phyloP scores from a whole-genome alignment of 35 echinoderm and acorn worm genomes.

The Heliocidaris erythrogramma region DNA sequence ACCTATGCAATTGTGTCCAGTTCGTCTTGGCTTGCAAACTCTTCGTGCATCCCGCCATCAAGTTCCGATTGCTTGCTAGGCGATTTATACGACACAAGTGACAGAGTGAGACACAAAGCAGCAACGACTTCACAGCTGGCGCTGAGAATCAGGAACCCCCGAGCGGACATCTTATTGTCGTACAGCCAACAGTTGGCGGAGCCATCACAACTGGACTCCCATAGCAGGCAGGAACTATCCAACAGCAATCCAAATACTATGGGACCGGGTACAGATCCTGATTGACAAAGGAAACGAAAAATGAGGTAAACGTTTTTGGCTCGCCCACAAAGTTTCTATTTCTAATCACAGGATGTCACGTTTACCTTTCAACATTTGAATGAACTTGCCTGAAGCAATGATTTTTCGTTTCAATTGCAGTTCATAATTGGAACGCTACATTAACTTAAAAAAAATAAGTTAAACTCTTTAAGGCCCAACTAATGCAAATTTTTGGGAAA shows the following conservation, averaged over 20 bases:
- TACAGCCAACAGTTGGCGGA: constrained; percentile 67
- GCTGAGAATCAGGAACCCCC: constrained; percentile 52
- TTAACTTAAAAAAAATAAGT: too few species aligned
- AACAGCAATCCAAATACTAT: constrained; percentile 74
- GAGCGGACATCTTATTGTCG: constrained; percentile 60
- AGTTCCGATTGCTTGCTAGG: not conserved
- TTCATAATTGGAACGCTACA: too few species aligned
- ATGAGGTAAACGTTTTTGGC: too few species aligned
- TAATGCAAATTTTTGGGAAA: too few species aligned
- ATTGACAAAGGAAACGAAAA: not conserved
- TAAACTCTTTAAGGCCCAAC: too few species aligned
- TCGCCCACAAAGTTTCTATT: too few species aligned
- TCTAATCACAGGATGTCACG: too few species aligned
- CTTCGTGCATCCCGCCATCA: not conserved
- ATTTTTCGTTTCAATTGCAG: too few species aligned
- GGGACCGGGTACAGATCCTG: constrained; percentile 75
- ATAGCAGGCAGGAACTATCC: constrained; percentile 71
- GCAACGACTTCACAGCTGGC: constrained; percentile 48
- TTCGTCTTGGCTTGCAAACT: constrained; percentile 31
- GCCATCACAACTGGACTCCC: constrained; percentile 58
- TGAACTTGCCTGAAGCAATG: too few species aligned
- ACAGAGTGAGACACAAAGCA: constrained; percentile 9
- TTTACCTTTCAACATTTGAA: too few species aligned
- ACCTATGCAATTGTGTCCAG: not conserved
- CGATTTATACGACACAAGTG: constrained; percentile 47